Conservation (phyloP, 1,140 invertebrate species). For the Frieseomelitta varia region DNA sequence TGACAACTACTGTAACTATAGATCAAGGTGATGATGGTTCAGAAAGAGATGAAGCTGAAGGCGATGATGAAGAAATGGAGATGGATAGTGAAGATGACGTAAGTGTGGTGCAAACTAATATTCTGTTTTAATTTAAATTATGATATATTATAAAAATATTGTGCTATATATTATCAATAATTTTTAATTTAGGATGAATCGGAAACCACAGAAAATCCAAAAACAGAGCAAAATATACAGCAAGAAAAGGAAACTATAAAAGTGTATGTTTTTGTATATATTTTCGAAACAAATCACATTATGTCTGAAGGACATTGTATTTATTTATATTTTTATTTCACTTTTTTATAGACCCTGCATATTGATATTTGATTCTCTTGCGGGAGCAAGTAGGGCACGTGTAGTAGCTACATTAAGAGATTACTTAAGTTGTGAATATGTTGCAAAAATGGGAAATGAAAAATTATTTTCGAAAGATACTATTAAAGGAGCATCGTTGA, state of each 20-base stretch:
- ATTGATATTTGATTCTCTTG: constrained; percentile 96
- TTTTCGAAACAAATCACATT: neutral
- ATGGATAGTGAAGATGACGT: constrained; percentile 80
- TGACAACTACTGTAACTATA: constrained; percentile 82
- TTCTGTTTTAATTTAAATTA: constrained; percentile 27
- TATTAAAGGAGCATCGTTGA: constrained; percentile 91
- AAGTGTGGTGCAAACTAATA: constrained; percentile 34
- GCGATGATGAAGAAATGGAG: constrained; percentile 87
- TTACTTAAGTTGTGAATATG: constrained; percentile 95
- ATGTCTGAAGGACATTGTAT: neutral
- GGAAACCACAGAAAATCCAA: constrained; percentile 54
- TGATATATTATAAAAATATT: constrained; percentile 5
- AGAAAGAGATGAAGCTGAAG: constrained; percentile 92
- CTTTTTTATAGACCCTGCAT: constrained; percentile 88
- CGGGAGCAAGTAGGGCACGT: constrained; percentile 89
- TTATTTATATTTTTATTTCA: constrained; percentile 37
- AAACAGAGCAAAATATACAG: constrained; percentile 37
- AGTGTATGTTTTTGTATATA: constrained; percentile 64
- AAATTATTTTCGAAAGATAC: constrained; percentile 89
- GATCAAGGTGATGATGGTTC: constrained; percentile 87
- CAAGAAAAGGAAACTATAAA: constrained; percentile 64
- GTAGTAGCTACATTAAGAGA: constrained; percentile 94
- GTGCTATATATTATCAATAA: constrained; percentile 31
- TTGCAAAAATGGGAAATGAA: constrained; percentile 87
- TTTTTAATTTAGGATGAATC: constrained; percentile 68